phyloP scores from a whole-genome alignment of 1,140 invertebrate species.

The Hypothenemus hampei region DNA sequence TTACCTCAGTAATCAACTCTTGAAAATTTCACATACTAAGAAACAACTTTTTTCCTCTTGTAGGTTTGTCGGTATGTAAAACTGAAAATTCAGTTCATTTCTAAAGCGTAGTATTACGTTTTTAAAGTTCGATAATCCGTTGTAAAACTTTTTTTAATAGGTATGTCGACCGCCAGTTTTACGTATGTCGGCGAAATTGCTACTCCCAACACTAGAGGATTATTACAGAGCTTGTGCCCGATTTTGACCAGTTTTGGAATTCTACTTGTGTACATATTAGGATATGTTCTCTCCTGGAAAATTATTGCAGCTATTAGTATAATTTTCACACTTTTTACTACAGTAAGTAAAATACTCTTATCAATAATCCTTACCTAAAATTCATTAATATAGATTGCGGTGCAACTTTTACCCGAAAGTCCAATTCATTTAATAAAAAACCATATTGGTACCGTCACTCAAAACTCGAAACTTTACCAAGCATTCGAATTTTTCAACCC shows the following conservation, averaged over 20 bases:
- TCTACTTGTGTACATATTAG: conserved; percentile 58
- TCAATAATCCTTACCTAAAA: background rate
- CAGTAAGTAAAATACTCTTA: conserved; percentile 28
- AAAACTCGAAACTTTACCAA: conserved; percentile 52
- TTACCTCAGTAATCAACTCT: too few species aligned
- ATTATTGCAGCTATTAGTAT: conserved; percentile 58
- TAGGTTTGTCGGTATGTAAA: too few species aligned
- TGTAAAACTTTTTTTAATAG: conserved; percentile 39
- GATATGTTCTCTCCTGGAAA: conserved; percentile 58
- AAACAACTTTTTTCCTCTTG: too few species aligned
- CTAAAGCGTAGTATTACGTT: too few species aligned
- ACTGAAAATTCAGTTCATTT: too few species aligned
- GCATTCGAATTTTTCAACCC: conserved; percentile 55
- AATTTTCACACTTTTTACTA: conserved; percentile 53
- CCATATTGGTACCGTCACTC: conserved; percentile 19
- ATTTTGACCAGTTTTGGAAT: conserved; percentile 62
- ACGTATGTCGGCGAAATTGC: conserved; percentile 60
- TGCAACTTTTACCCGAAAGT: conserved; percentile 65
- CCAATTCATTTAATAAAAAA: conserved; percentile 58
- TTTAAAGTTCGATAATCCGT: too few species aligned
- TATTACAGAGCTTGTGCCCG: conserved; percentile 57
- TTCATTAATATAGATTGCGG: conserved; percentile 49
- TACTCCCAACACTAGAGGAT: conserved; percentile 51
- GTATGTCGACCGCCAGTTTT: conserved; percentile 56
- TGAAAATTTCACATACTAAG: too few species aligned